Evolutionary conservation across 2,113 vertebrate genomes (phyloP).

Genomic region (Vanacampus margaritifer): DNA sequence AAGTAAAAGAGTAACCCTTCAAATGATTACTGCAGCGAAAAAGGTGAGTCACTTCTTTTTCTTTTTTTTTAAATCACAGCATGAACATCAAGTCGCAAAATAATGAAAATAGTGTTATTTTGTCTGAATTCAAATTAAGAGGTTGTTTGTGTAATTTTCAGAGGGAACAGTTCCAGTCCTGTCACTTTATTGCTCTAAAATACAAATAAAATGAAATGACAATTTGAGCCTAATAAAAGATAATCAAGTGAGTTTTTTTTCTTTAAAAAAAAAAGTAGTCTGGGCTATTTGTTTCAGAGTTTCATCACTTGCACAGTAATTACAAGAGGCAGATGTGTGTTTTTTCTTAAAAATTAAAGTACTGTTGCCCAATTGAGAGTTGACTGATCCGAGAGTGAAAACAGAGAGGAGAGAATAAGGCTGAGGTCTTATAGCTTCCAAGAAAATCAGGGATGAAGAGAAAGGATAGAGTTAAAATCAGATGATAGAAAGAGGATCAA

Average conservation of each 20-base stretch:
- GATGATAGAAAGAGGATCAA: slow-evolving; percentile 28
- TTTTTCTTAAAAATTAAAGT: slow-evolving; percentile 63
- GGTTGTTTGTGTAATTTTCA: slow-evolving; percentile 40
- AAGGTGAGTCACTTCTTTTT: no score
- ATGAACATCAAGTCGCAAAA: background rate
- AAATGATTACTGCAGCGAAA: background rate
- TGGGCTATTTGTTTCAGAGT: slow-evolving; percentile 19
- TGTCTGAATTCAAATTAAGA: background rate
- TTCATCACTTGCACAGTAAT: slow-evolving; percentile 60
- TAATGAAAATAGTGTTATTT: no score
- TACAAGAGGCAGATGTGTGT: slow-evolving; percentile 68
- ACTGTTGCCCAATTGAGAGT: slow-evolving; percentile 59
- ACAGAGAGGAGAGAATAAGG: slow-evolving; percentile 34
- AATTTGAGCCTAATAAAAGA: slow-evolving; percentile 44
- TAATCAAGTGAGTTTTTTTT: slow-evolving; percentile 27
- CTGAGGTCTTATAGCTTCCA: slow-evolving; percentile 45
- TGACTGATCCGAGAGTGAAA: slow-evolving; percentile 41
- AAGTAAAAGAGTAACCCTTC: background rate
- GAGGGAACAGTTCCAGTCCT: slow-evolving; percentile 38
- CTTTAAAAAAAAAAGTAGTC: slow-evolving; percentile 39
- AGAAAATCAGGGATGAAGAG: slow-evolving; percentile 39
- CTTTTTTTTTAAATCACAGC: no score
- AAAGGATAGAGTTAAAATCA: slow-evolving; percentile 41
- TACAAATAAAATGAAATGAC: slow-evolving; percentile 49
- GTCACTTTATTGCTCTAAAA: slow-evolving; percentile 50